A percentile compares a stretch with the other conserved stretches of the same genome.
Evolutionary conservation across 2,888 invertebrate species (phyloP).

Genomic region (Seira musarum): DNA sequence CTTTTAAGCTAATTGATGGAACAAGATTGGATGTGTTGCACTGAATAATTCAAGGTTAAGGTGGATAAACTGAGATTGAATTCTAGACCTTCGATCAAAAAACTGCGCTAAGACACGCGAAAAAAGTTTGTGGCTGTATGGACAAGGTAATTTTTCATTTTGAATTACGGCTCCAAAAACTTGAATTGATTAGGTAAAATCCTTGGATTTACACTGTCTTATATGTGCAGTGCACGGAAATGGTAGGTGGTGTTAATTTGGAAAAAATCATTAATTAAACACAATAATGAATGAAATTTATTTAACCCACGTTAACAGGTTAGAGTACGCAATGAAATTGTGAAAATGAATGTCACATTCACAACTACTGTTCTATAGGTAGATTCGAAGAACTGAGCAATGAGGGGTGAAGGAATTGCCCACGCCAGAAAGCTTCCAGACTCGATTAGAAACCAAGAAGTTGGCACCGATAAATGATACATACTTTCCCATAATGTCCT

Average conservation of each 20-base stretch:
- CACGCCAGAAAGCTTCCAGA: neutral
- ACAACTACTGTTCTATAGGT: no score
- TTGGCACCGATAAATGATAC: neutral
- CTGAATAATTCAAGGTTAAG: neutral
- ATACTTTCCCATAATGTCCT: neutral
- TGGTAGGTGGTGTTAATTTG: neutral
- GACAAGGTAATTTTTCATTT: neutral
- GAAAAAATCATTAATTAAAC: no score
- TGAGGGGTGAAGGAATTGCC: neutral
- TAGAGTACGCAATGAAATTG: no score
- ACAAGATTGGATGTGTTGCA: neutral
- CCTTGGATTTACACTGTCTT: no score
- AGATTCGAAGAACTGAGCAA: no score
- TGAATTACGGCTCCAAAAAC: neutral
- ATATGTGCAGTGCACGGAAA: constrained; percentile 17
- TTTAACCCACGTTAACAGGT: no score
- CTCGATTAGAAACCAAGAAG: neutral
- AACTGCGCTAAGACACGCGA: neutral
- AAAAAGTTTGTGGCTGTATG: neutral
- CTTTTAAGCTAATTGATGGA: neutral
- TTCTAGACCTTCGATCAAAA: neutral
- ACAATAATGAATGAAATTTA: no score
- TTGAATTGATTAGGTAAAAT: neutral
- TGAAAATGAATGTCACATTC: no score
- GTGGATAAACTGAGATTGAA: neutral